Evolutionary conservation across 2,113 vertebrate genomes (phyloP), one percentile per base, ranked within the genome.

Genomic region (Blennius ocellaris): DNA sequence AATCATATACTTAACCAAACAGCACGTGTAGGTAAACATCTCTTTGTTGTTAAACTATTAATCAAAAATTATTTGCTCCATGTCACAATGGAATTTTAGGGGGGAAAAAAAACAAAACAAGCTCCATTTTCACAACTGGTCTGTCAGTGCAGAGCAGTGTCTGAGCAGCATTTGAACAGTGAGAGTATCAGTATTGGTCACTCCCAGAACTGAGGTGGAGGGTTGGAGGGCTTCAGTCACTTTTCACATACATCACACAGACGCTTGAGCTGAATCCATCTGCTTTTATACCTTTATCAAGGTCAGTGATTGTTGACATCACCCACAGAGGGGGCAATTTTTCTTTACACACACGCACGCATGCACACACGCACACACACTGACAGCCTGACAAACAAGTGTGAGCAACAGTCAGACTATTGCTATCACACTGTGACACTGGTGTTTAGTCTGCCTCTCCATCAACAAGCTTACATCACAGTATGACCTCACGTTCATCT

Each of bases 371-470:
- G 47, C 5, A 53, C 47, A 9, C 5, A 43, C 10, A 62, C 6
- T 44, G 14, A 58, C 47, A 61, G 54, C 14, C 38, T 60, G 57
- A 45, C 16, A 8, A 43, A 45, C 49, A 73, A 52, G 57, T 66
- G 64, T 50, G 55, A 56, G 47, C 64, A 62, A 51, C 63, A 61
- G 40, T 36, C 8, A 51, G 66, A 38, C 56, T n/a, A 21, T 59
- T 62, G 36, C 66, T 71, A 68, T 76, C 69, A 71, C 63, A 65
- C 44, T 37, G n/a, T 57, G 62, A 56, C 14, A 11, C 55, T 12
- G 59, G 57, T 85, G 56, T 85, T 86, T 83, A 62, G 72, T 73
- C 82, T 82, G 40, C 56, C 51, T 66, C 59, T 68, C 51, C 10
- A 44, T 63, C 67, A 78, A 78, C 58, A 66, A 6, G 14, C 58